These are phyloP conservation scores for Orcinus orca DNA, from an alignment of 2,113 vertebrate species.

Conservation along the genomic window DNA sequence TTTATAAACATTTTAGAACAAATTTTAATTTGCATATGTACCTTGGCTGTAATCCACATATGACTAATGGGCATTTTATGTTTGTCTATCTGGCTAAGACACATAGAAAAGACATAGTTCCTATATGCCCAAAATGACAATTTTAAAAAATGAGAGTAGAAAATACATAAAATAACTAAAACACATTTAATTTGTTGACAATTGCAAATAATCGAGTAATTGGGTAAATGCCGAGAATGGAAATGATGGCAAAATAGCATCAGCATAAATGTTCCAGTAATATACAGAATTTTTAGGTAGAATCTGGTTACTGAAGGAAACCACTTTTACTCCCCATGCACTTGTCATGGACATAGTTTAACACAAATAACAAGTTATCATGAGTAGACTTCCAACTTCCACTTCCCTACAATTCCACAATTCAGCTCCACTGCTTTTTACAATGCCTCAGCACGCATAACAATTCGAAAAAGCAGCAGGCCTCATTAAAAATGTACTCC, in stretches of 20 bases:
- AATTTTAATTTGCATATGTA: not conserved
- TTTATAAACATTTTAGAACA: not conserved
- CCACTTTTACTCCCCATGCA: not conserved
- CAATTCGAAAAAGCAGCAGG: not conserved
- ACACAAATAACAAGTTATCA: not conserved
- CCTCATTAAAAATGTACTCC: not conserved
- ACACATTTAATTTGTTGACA: not conserved
- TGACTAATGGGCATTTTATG: not conserved
- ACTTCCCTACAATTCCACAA: not conserved
- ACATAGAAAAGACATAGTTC: not conserved
- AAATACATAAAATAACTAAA: not conserved
- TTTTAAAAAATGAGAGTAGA: not conserved
- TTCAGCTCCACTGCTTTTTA: constrained; percentile 8
- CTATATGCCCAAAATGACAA: not conserved
- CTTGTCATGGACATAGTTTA: not conserved
- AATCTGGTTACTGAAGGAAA: not conserved
- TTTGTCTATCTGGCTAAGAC: not conserved
- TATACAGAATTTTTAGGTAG: not conserved
- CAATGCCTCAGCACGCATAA: not conserved
- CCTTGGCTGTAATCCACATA: not conserved
- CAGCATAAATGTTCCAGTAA: not conserved
- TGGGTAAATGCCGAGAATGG: not conserved
- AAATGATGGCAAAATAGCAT: not conserved
- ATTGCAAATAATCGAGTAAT: not conserved
- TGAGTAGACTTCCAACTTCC: not conserved